A percentile compares a stretch with the other conserved stretches of the same genome.
phyloP scores from a whole-genome alignment of 2,797 vertebrate species.

The Phoeniculus purpureus region DNA sequence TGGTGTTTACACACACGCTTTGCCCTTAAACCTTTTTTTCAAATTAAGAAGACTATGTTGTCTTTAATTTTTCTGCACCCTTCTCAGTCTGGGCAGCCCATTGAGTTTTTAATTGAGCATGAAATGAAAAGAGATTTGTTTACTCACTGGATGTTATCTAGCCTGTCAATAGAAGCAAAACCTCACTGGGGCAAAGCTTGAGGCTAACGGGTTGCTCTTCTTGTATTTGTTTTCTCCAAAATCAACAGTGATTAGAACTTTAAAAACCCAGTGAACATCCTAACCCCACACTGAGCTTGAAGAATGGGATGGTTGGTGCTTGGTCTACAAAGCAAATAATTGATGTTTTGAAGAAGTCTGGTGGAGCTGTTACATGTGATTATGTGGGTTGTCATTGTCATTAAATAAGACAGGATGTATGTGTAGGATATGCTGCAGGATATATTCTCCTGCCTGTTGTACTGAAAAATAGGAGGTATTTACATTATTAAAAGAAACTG shows the following conservation, averaged over 20 bases:
- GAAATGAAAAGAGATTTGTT: slow-evolving; percentile 61
- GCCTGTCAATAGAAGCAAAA: slow-evolving; percentile 4
- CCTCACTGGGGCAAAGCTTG: neutral
- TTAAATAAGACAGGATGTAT: neutral
- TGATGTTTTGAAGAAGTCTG: neutral
- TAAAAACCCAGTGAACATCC: neutral
- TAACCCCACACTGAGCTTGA: neutral
- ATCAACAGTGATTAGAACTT: neutral
- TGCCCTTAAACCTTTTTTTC: neutral
- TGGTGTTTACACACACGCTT: neutral
- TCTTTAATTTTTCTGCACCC: neutral
- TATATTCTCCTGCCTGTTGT: neutral
- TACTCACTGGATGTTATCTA: neutral
- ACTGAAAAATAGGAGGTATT: neutral
- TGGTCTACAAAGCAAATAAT: neutral
- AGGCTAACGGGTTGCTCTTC: neutral
- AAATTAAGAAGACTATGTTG: neutral
- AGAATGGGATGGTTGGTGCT: neutral
- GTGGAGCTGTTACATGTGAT: neutral
- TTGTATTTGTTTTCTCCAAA: neutral
- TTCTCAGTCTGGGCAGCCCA: neutral
- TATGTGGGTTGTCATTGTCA: neutral
- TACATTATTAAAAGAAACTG: neutral
- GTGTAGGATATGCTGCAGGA: neutral
- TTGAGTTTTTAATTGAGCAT: slow-evolving; percentile 53